Base-by-base conservation (phyloP, 2,888 invertebrate species). In the Boloria euphrosyne region DNA sequence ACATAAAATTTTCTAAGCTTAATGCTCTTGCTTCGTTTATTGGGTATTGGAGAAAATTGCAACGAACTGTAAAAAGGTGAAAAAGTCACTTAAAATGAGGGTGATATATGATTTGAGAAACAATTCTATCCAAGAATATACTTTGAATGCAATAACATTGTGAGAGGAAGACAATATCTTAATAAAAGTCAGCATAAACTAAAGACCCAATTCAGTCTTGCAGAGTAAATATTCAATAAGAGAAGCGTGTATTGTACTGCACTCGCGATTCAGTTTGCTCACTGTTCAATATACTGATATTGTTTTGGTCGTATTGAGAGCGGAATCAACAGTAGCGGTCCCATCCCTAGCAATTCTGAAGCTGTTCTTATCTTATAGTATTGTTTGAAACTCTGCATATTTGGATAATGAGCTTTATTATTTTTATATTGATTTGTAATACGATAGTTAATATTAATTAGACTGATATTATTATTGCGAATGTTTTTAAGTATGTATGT, bases 201-300 rank as follows among this genome's bases (percentile, higher is more conserved):
- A 70, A 71, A 70, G 69, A 71, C 51, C 64, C 70, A 66, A 73
- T 73, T 74, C 73, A 66, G 77, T 75, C 73, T 73, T 73, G 69
- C 80, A 76, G 75, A 78, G 81, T 83, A 87, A 87, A 88, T 84
- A 86, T 87, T 84, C 83, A 87, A 87, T 87, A 89, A 83, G 80
- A 80, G 80, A 71, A 77, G 75, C 74, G 75, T 76, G 82, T 82
- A 83, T 84, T 84, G 84, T 80, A 80, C 80, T 83, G 82, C 80
- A 78, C 73, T 78, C 78, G 72, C 77, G 77, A 80, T 81, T 79
- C 80, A 80, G 85, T 87, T 86, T 85, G 83, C 77, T 84, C 83
- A 74, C 76, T 83, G 77, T 80, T 85, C 87, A 87, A 88, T 87
- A 86, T 80, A 81, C 73, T 78, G 78, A 84, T 85, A 86, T 87